Conservation (phyloP, 2,113 vertebrate species). For the Syngnathus typhle region DNA sequence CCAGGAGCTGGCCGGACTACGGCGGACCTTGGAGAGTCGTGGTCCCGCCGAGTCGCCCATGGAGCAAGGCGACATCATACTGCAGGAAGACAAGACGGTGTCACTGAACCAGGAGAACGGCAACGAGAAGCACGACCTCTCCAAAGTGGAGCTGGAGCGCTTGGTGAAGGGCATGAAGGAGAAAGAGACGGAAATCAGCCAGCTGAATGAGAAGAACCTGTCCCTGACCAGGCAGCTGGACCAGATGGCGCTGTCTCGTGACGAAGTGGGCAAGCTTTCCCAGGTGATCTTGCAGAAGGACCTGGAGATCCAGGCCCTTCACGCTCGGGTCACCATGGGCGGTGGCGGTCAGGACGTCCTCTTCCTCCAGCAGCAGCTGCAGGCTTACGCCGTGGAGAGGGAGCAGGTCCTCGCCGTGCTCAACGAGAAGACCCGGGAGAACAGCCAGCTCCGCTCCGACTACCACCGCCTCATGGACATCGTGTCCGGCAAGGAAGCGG, state of each 20-base stretch:
- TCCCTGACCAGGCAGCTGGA: conserved; percentile 83
- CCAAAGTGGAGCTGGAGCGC: conserved; percentile 87
- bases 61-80: conserved; percentile 69
- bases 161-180: conserved; percentile 90
- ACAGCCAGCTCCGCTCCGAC: conserved; percentile 87
- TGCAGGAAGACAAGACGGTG: conserved; percentile 84
- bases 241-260: conserved; percentile 78
- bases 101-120: conserved; percentile 84
- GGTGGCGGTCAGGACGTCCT: conserved; percentile 75
- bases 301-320: conserved; percentile 87
- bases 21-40: conserved; percentile 68
- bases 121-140: conserved; percentile 93
- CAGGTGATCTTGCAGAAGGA: conserved; percentile 91
- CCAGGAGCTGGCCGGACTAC: conserved; percentile 80
- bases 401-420: conserved; percentile 88
- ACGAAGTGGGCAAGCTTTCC: conserved; percentile 88
- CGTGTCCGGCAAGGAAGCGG: conserved; percentile 85
- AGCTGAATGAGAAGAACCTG: conserved; percentile 90
- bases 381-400: conserved; percentile 82
- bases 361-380: conserved; percentile 88
- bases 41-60: conserved; percentile 65
- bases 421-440: conserved; percentile 91
- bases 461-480: conserved; percentile 90
- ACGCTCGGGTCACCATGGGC: conserved; percentile 75
- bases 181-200: conserved; percentile 87